Evolutionary conservation across 2,797 vertebrate species (phyloP).

Genomic region (Halcyon smyrnensis): DNA sequence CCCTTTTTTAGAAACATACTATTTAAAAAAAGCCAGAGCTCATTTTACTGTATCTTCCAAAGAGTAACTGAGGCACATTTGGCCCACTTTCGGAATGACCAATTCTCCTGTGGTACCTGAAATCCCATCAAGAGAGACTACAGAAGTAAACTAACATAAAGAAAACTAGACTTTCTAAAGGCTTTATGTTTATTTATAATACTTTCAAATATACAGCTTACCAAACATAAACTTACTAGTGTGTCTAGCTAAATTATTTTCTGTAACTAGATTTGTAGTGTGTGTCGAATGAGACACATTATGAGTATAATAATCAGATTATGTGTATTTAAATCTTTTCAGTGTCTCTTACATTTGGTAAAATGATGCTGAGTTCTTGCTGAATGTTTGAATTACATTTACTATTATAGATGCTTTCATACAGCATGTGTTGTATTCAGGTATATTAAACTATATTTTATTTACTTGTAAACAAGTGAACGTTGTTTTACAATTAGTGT

Average conservation of each 20-base stretch:
- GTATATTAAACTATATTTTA: constrained; percentile 7
- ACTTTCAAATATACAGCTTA: not conserved
- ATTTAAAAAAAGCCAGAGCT: not conserved
- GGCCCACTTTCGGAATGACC: not conserved
- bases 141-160: not conserved
- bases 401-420: not conserved
- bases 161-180: not conserved
- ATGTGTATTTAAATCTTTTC: constrained; percentile 10
- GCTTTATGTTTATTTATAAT: not conserved
- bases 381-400: not conserved
- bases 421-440: not conserved
- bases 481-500: constrained; percentile 46
- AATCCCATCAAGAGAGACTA: not conserved
- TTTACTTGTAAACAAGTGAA: constrained; percentile 15
- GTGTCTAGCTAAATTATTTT: not conserved
- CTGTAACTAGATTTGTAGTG: not conserved
- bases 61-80: not conserved
- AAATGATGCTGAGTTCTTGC: not conserved
- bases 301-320: not conserved
- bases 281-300: not conserved
- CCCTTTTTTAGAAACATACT: not conserved
- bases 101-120: not conserved
- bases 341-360: not conserved
- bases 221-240: not conserved
- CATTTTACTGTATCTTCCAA: not conserved